Conservation (phyloP, 2,113 vertebrate genomes). For the Pelmatolapia mariae region DNA sequence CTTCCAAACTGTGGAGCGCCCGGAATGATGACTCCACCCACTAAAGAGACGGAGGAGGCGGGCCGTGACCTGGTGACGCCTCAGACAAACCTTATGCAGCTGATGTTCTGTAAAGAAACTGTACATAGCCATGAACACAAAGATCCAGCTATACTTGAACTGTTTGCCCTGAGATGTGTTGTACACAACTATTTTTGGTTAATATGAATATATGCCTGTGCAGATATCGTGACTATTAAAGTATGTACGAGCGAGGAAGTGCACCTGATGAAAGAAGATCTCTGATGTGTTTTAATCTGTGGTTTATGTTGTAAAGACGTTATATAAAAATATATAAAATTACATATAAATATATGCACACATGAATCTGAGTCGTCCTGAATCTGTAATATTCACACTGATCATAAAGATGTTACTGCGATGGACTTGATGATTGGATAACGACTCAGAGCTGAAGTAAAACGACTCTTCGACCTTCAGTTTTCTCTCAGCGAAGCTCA, state of each 20-base stretch:
- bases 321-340: neutral
- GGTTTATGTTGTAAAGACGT: constrained; percentile 38
- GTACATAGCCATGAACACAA: constrained; percentile 11
- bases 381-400: neutral
- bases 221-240: neutral
- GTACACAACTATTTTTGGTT: constrained; percentile 37
- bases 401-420: neutral
- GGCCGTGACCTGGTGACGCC: neutral
- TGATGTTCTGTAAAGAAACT: neutral
- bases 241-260: neutral
- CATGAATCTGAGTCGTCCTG: neutral
- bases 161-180: constrained; percentile 13
- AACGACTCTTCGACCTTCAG: neutral
- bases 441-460: neutral
- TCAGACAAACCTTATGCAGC: neutral
- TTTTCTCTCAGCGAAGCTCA: neutral
- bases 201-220: constrained; percentile 38
- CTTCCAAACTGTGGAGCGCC: neutral
- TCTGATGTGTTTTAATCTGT: constrained; percentile 33
- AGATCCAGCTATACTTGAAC: constrained; percentile 43
- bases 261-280: neutral
- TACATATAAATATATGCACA: neutral
- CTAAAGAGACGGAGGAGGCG: neutral
- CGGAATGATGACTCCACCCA: neutral
- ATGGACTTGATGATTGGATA: neutral